Evolutionary conservation across 1,140 invertebrate species (phyloP), one percentile per base, ranked within the genome.

Genomic region (Danaus melanippus): DNA sequence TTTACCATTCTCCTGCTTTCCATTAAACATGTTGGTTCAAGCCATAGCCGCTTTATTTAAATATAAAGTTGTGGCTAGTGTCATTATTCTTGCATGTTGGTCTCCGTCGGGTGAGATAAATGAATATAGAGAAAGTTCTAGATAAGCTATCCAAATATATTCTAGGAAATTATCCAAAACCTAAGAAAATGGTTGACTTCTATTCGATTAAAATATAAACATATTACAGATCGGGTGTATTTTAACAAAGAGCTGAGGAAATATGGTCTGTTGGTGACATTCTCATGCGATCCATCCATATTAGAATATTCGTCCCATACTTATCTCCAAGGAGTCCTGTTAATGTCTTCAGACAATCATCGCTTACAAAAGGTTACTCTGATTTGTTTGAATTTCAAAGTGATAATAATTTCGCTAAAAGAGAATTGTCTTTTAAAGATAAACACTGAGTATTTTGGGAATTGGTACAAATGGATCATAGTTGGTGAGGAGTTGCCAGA

Each of bases 401-500:
- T 46, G 32, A 42, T n/a, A 45, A 46, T 51, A 12, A 6, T 45
- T 32, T 2, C 46, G 41, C 51, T 51, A 46, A 17, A 42, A 8
- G 10, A 42, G 8, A 51, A 46, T 45, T 9, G 8, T 56, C 39
- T 41, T 50, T 9, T 46, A 8, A 44, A 78, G 73, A 32, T 67
- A 2, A 66, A 55, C 42, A 10, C 7, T 0, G 46, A 64, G 46
- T 62, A 77, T 12, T 74, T 79, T 44, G 60, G 67, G 6, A 56
- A 61, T 9, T 67, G 71, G 58, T 72, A 74, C 50, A 79, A 79
- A 59, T 82, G 79, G 79, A 46, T 76, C 2, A 32, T 82, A 43
- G 42, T 79, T 9, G 64, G 58, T 7, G 57, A 68, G n/a, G 41
- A 52, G 10, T 7, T 67, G 9, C 73, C 74, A 10, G 49, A 62